Base-by-base conservation (phyloP, 2,113 vertebrate genomes). In the Sterrhoptilus dennistouni region DNA sequence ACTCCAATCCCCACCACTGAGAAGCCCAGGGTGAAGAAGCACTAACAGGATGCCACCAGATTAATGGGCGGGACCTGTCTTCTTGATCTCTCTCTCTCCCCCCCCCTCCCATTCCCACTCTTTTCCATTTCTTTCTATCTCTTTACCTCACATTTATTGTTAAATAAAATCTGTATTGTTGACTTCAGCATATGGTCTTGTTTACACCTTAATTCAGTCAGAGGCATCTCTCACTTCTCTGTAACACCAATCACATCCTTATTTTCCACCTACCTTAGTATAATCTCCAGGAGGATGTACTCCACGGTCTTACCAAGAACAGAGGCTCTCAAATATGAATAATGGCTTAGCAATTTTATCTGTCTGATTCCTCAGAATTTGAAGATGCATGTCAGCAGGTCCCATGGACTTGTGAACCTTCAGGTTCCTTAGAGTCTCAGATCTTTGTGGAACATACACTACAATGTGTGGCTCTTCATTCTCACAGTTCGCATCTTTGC, bases 91-190 rank as follows among this genome's bases (percentile, higher is more conserved):
- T 4, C 16, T 47, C 52, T 44, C 22, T 18, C 18, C 16, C 18
- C 6, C 5, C 11, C 6, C 1, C 6, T 20, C 5, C 28, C 16
- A 23, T 33, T 11, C 19, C 8, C 2, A 0, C 35, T 69, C 29
- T 22, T 65, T 47, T 59, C 57, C 36, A 35, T 68, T 57, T 47
- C 27, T 47, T 56, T 38, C 16, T 25, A 49, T 49, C 27, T 68
- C 17, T 68, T 22, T 33, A 49, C 14, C 42, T 47, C n/a, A 68
- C 14, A 40, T 33, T 38, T 38, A 68, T 33, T 57, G 28, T 56
- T 49, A 57, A 38, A 56, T 49, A 80, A 66, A 81, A 57, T 27
- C n/a, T 66, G 12, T 56, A 12, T 36, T 56, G 9, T 33, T 68
- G 42, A 33, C n/a, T 68, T 57, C 23, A 57, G 53, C n/a, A 33